Conservation (phyloP, 2,113 vertebrate genomes). For the Pitta sordida region DNA sequence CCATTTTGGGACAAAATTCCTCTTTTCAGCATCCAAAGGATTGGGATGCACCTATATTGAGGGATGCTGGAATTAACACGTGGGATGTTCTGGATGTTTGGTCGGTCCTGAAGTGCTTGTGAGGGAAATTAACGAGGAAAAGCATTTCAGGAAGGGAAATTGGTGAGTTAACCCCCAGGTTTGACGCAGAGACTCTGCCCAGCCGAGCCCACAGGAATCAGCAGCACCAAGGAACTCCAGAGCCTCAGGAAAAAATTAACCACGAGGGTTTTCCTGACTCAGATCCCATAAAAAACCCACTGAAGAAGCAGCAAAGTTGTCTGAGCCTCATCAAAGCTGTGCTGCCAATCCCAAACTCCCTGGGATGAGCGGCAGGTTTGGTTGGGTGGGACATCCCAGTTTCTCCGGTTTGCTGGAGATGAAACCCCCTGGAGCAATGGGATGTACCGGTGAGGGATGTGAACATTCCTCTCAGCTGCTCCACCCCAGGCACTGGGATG, state of each 20-base stretch:
- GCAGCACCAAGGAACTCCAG: background rate
- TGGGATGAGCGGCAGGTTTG: background rate
- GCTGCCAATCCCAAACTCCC: background rate
- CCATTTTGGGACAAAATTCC: background rate
- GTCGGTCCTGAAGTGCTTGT: background rate
- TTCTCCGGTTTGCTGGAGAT: background rate
- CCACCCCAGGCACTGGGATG: background rate
- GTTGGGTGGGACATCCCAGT: background rate
- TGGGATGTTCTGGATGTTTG: rapidly evolving
- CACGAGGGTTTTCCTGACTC: background rate
- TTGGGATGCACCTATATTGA: too few species aligned
- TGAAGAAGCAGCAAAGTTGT: background rate
- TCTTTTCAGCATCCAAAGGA: background rate
- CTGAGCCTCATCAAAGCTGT: background rate
- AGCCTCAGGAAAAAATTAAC: background rate
- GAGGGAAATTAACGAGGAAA: background rate
- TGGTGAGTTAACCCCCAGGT: background rate
- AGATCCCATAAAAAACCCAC: background rate
- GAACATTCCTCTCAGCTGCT: background rate
- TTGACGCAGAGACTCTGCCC: background rate
- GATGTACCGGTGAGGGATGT: too few species aligned
- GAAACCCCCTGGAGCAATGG: background rate
- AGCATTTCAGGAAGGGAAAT: background rate
- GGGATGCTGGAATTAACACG: background rate
- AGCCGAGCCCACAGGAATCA: background rate